Percentiles rank a stretch among this genome's conserved stretches.
Conservation (phyloP, 2,888 invertebrate genomes). For the Xanthorhoe spadicearia region DNA sequence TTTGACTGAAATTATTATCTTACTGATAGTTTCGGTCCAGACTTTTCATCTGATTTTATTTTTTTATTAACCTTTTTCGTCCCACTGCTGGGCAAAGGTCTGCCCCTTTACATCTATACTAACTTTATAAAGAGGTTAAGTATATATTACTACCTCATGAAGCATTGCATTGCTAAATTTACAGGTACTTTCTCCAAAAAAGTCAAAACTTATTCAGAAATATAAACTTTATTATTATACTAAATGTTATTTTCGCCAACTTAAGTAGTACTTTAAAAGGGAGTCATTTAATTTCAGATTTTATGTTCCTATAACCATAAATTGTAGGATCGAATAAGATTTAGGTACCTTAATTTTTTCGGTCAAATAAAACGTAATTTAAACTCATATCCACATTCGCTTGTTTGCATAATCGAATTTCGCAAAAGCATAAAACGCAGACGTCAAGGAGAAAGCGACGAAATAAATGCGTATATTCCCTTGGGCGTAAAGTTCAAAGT, state of each 20-base stretch:
- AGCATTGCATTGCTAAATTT: too few relatives aligned
- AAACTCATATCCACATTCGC: not conserved
- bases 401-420: constrained; percentile 23
- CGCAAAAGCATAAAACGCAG: constrained; percentile 12
- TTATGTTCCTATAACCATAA: not conserved
- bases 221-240: not conserved
- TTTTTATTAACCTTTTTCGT: too few relatives aligned
- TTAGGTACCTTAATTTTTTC: not conserved
- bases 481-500: constrained; percentile 13
- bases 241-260: not conserved
- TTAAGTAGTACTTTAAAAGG: not conserved
- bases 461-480: constrained; percentile 16
- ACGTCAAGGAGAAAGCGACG: constrained; percentile 22
- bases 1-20: too few relatives aligned
- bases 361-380: not conserved
- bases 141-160: too few relatives aligned
- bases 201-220: not conserved
- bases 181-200: not conserved
- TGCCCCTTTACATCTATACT: too few relatives aligned
- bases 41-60: too few relatives aligned
- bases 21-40: too few relatives aligned
- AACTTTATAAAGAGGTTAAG: too few relatives aligned
- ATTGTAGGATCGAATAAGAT: not conserved
- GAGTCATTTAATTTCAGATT: not conserved
- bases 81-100: too few relatives aligned